A percentile compares a stretch with the other conserved stretches of the same genome.
These are phyloP conservation scores for Cataglyphis albicans DNA, from an alignment of 2,888 invertebrate genomes.

Conservation along the genomic window DNA sequence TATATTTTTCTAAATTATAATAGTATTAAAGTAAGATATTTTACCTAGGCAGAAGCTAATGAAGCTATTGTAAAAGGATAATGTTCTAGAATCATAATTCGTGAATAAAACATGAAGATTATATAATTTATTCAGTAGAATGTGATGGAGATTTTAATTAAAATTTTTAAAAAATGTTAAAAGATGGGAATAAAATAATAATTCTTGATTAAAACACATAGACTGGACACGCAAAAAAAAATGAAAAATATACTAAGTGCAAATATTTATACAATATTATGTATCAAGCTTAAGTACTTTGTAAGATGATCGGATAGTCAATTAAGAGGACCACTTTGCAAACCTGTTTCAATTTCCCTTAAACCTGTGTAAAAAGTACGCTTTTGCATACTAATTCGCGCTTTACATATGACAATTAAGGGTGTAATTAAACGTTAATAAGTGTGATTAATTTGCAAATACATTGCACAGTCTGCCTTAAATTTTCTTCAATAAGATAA, in stretches of 20 bases:
- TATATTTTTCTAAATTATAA: neutral
- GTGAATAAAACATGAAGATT: neutral
- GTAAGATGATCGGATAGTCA: conserved; percentile 3
- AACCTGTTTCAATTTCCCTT: conserved; percentile 44
- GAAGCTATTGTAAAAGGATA: neutral
- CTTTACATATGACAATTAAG: conserved; percentile 48
- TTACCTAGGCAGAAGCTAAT: neutral
- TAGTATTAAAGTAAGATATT: conserved; percentile 7
- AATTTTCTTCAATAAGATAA: conserved; percentile 17
- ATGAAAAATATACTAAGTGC: neutral
- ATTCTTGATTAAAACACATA: neutral
- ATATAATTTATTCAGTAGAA: conserved; percentile 14
- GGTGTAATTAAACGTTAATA: conserved; percentile 47
- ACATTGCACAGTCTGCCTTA: conserved; percentile 5
- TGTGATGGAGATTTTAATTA: neutral
- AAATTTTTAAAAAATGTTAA: neutral
- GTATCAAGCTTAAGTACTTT: neutral
- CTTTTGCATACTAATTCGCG: conserved; percentile 25
- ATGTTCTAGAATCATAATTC: neutral
- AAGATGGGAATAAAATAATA: neutral
- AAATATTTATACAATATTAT: conserved; percentile 9
- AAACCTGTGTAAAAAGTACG: conserved; percentile 26
- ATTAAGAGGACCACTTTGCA: conserved; percentile 38
- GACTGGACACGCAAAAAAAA: neutral
- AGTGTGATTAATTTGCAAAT: conserved; percentile 42